Conservation (phyloP, 2,888 invertebrate species). For the Pecten maximus region DNA sequence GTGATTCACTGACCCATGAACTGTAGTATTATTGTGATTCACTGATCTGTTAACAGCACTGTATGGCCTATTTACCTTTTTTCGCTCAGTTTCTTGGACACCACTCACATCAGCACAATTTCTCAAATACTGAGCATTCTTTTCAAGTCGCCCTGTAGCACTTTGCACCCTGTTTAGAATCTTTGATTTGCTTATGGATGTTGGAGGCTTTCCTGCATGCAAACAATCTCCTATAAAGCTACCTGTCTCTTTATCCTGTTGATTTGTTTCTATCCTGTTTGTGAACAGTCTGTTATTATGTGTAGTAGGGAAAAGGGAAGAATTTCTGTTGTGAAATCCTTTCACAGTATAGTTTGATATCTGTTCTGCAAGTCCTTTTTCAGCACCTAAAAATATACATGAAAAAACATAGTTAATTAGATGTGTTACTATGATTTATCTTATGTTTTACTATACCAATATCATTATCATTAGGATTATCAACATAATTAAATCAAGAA, state of each 20-base stretch:
- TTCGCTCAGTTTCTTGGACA: neutral
- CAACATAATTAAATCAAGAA: too few relatives aligned
- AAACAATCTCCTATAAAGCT: neutral
- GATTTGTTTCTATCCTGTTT: neutral
- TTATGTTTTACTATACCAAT: too few relatives aligned
- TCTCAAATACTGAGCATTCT: slow-evolving; percentile 36
- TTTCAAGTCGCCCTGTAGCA: slow-evolving; percentile 67
- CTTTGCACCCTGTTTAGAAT: slow-evolving; percentile 64
- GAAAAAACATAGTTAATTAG: neutral
- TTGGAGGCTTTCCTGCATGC: neutral
- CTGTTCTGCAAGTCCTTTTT: neutral
- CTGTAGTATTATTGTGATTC: slow-evolving; percentile 27
- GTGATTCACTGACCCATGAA: neutral
- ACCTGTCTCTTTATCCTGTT: neutral
- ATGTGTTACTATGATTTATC: too few relatives aligned
- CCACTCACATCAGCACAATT: neutral
- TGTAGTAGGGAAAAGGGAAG: slow-evolving; percentile 62
- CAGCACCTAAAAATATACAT: neutral
- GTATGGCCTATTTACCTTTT: slow-evolving; percentile 46
- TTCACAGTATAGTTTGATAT: slow-evolving; percentile 44
- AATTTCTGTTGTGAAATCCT: slow-evolving; percentile 67
- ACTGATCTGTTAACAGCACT: slow-evolving; percentile 54
- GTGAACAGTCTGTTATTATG: slow-evolving; percentile 56
- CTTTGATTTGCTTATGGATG: slow-evolving; percentile 31
- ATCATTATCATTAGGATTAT: too few relatives aligned